phyloP scores from a whole-genome alignment of 2,888 invertebrate genomes.

The Gortyna flavago region DNA sequence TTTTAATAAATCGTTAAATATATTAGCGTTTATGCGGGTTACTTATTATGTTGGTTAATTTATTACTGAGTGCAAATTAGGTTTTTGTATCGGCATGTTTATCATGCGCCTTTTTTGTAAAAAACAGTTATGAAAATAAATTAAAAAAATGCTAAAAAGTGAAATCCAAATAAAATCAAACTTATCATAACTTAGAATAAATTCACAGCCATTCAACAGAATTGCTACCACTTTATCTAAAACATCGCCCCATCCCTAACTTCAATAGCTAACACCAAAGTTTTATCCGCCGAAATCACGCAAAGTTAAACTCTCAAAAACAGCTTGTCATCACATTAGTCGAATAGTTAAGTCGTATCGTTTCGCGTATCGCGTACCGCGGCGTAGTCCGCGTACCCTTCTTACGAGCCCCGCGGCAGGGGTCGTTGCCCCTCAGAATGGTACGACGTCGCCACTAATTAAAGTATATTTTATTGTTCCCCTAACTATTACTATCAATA shows the following conservation, averaged over 20 bases:
- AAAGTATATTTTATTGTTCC: slow-evolving; percentile 90
- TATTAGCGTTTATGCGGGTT: slow-evolving; percentile 55
- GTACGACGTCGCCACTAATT: slow-evolving; percentile 80
- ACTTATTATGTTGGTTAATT: slow-evolving; percentile 47
- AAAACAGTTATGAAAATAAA: not conserved
- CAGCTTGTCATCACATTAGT: slow-evolving; percentile 58
- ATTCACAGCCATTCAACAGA: slow-evolving; percentile 34
- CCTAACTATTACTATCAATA: slow-evolving; percentile 84
- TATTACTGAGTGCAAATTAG: slow-evolving; percentile 37
- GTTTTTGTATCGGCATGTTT: slow-evolving; percentile 14
- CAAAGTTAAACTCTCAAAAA: slow-evolving; percentile 45
- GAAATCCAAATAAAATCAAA: not conserved
- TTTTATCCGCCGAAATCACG: slow-evolving; percentile 57
- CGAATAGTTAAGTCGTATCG: slow-evolving; percentile 59
- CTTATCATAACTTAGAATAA: slow-evolving; percentile 27
- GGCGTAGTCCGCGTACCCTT: slow-evolving; percentile 60
- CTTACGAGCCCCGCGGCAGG: slow-evolving; percentile 59
- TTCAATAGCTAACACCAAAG: slow-evolving; percentile 47
- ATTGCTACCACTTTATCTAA: slow-evolving; percentile 46
- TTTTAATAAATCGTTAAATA: slow-evolving; percentile 62
- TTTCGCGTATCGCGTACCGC: slow-evolving; percentile 64
- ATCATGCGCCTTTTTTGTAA: not conserved
- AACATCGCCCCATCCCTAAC: slow-evolving; percentile 37
- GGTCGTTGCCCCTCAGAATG: slow-evolving; percentile 73
- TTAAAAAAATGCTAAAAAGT: not conserved